A percentile compares a stretch with the other conserved stretches of the same genome.
phyloP scores from a whole-genome alignment of 2,113 vertebrate species.

The Amblyopsis rosae region DNA sequence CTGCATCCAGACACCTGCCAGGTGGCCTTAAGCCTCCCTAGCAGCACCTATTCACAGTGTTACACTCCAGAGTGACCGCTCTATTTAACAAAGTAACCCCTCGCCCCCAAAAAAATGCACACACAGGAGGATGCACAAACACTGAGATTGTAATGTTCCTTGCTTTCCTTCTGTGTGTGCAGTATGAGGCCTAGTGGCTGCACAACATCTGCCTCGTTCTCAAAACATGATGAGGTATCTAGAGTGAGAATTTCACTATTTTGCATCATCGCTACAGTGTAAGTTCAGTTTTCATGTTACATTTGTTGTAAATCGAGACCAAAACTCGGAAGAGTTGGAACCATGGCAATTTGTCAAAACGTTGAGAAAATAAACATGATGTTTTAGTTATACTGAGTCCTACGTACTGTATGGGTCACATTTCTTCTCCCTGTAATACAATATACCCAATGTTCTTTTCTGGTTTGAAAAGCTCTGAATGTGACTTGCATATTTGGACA shows the following conservation, averaged over 20 bases:
- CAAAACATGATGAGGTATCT: slow-evolving; percentile 37
- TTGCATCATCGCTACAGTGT: slow-evolving; percentile 25
- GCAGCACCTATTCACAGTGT: slow-evolving; percentile 37
- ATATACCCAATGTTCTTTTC: background rate
- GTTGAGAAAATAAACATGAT: slow-evolving; percentile 23
- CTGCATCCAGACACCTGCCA: too few species aligned
- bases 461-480: background rate
- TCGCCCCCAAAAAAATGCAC: slow-evolving; percentile 15
- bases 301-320: slow-evolving; percentile 44
- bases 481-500: background rate
- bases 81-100: slow-evolving; percentile 55
- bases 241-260: slow-evolving; percentile 27
- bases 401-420: background rate
- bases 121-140: background rate
- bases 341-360: slow-evolving; percentile 16
- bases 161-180: slow-evolving; percentile 35
- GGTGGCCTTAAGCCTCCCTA: background rate
- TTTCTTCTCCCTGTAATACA: slow-evolving; percentile 12
- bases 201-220: slow-evolving; percentile 18
- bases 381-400: slow-evolving; percentile 13
- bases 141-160: slow-evolving; percentile 21
- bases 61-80: slow-evolving; percentile 44
- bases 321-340: slow-evolving; percentile 26
- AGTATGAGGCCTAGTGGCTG: background rate
- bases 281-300: slow-evolving; percentile 29